These are phyloP conservation scores for Monopterus albus DNA, from an alignment of 2,113 vertebrate genomes.

Conservation along the genomic window DNA sequence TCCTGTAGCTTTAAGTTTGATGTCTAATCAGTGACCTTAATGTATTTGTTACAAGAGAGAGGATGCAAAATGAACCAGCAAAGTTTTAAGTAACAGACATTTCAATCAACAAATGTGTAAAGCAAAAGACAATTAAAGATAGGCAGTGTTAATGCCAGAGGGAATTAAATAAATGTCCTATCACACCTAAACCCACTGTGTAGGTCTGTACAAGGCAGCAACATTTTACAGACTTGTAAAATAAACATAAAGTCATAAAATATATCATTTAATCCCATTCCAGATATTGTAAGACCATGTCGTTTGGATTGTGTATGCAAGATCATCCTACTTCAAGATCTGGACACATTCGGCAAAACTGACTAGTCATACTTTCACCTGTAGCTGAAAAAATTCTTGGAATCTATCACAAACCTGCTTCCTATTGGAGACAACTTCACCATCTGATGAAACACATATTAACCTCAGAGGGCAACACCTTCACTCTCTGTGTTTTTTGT, in stretches of 20 bases:
- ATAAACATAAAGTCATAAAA: neutral
- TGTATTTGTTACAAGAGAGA: too few relatives aligned
- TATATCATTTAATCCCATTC: neutral
- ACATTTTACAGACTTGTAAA: neutral
- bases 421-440: too few relatives aligned
- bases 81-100: neutral
- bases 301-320: neutral
- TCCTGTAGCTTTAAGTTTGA: too few relatives aligned
- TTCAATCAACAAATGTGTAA: conserved; percentile 16
- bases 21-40: too few relatives aligned
- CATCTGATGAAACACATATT: too few relatives aligned
- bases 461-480: neutral
- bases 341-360: too few relatives aligned
- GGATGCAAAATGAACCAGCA: neutral
- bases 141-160: neutral
- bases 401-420: neutral
- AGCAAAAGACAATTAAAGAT: neutral
- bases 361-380: too few relatives aligned
- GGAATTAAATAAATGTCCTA: neutral
- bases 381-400: neutral
- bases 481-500: too few relatives aligned
- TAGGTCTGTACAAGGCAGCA: neutral
- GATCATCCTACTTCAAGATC: too few relatives aligned
- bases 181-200: neutral
- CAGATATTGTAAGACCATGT: neutral